A percentile compares a stretch with the other conserved stretches of the same genome.
Conservation (phyloP, 92 coral and sea anemone genomes). For the Bergia puertoricense region DNA sequence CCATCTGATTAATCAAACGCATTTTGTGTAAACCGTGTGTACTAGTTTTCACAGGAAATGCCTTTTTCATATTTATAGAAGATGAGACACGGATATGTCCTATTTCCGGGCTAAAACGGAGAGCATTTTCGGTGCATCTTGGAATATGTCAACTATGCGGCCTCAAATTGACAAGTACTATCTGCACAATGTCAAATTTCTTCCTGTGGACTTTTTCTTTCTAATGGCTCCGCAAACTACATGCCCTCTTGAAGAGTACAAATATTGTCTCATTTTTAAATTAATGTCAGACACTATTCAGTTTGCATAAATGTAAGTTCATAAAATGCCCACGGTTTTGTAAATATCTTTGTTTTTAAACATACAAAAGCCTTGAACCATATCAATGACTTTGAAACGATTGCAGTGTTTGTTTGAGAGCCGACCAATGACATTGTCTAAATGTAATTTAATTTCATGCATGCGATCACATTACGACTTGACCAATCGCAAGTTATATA, state of each 20-base stretch:
- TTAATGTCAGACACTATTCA: slow-evolving; percentile 64
- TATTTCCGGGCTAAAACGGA: slow-evolving; percentile 67
- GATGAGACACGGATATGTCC: slow-evolving; percentile 55
- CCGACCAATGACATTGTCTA: slow-evolving; percentile 68
- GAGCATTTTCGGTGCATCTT: slow-evolving; percentile 49
- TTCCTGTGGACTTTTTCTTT: slow-evolving; percentile 37
- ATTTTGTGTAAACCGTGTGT: slow-evolving; percentile 41
- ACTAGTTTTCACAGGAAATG: slow-evolving; percentile 69
- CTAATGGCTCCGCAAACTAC: slow-evolving; percentile 65
- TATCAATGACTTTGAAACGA: slow-evolving; percentile 50
- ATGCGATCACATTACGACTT: slow-evolving; percentile 71
- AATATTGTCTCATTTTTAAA: slow-evolving; percentile 85
- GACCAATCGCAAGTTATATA: slow-evolving; percentile 74
- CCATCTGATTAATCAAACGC: slow-evolving; percentile 17
- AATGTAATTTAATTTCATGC: slow-evolving; percentile 49
- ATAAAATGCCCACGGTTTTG: slow-evolving; percentile 24
- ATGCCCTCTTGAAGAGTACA: slow-evolving; percentile 59
- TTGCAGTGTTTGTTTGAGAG: slow-evolving; percentile 45
- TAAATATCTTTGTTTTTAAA: slow-evolving; percentile 55
- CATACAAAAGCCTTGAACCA: slow-evolving; percentile 52
- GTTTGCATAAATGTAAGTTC: slow-evolving; percentile 54
- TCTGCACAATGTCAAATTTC: slow-evolving; percentile 54
- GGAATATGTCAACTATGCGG: slow-evolving; percentile 62
- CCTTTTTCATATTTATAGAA: slow-evolving; percentile 71
- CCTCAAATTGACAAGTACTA: slow-evolving; percentile 50